Evolutionary conservation across 2,888 invertebrate species (phyloP), one percentile per base, ranked within the genome.

Genomic region (Nomada lathburiana): DNA sequence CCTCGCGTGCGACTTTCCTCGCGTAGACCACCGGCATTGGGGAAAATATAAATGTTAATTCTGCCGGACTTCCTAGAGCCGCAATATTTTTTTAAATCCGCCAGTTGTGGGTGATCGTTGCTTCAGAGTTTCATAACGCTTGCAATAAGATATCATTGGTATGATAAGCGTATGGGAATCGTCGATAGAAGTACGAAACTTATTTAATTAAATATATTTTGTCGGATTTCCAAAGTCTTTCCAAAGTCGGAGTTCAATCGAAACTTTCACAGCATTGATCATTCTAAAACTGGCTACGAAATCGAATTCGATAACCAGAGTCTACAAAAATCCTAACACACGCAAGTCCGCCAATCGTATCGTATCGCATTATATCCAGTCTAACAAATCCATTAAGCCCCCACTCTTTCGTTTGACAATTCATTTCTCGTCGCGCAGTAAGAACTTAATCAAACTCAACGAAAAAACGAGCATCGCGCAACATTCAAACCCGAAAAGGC

Each of bases 1-100:
- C 13, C 16, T 53, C 26, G 18, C 72, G 65, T n/a, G 13, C 57
- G 50, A 57, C 65, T 62, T 69, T 65, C 52, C 7, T 20, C 44
- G 23, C 26, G 18, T 50, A 78, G 84, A 76, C 81, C 84, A 78
- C 62, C 74, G 23, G 26, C 16, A 57, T 55, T 9, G 64, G 53
- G 26, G 18, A n/a, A 23, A n/a, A 26, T 26, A 16, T 4, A 11
- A 16, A 9, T n/a, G 42, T 29, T 76, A 50, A 76, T 69, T 44
- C 47, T 26, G 18, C 9, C 55, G 3, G 18, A 57, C 36, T 44
- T 52, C 44, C 20, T 16, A 0, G 26, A 36, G n/a, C 13, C 4
- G 47, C 16, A 18, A 26, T 55, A 44, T 18, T 29, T 18, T 53
- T 36, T 18, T n/a, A 10, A 53, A 10, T 53, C 53, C 20, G 53